A percentile compares a stretch with the other conserved stretches of the same genome.
phyloP scores from a whole-genome alignment of 2,797 vertebrate species.

The Antrozous pallidus region DNA sequence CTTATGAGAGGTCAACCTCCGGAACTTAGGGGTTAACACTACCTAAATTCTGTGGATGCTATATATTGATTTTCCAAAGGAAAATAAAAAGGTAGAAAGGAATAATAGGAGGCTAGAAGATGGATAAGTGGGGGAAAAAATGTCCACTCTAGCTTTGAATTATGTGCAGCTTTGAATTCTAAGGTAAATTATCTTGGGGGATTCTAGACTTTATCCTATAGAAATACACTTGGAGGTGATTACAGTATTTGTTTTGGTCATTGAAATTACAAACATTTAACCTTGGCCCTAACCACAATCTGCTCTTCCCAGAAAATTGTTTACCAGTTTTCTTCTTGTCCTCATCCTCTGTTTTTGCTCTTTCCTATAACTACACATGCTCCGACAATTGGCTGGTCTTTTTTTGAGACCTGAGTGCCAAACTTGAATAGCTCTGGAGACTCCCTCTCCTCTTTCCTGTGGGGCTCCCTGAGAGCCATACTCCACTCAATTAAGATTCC shows the following conservation, averaged over 20 bases:
- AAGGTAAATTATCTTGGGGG: neutral
- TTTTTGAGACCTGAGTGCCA: neutral
- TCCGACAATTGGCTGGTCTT: neutral
- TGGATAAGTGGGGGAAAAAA: neutral
- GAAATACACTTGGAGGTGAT: neutral
- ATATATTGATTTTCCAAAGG: neutral
- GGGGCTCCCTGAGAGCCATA: neutral
- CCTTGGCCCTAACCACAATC: neutral
- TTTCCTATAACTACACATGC: neutral
- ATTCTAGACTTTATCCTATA: neutral
- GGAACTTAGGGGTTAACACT: neutral
- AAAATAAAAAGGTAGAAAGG: neutral
- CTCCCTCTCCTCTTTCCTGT: neutral
- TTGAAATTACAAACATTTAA: neutral
- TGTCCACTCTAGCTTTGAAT: neutral
- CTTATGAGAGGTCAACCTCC: neutral
- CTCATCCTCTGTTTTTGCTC: neutral
- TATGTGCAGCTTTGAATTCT: neutral
- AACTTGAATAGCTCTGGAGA: neutral
- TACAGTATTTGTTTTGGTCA: neutral
- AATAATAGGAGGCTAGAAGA: neutral
- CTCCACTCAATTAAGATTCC: neutral
- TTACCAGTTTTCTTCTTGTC: neutral
- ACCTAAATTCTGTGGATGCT: neutral
- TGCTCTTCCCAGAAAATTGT: neutral